Percentiles rank a stretch among this genome's conserved stretches.
These are phyloP conservation scores for Octodon degus DNA, from an alignment of 2,113 vertebrate species.

Conservation along the genomic window DNA sequence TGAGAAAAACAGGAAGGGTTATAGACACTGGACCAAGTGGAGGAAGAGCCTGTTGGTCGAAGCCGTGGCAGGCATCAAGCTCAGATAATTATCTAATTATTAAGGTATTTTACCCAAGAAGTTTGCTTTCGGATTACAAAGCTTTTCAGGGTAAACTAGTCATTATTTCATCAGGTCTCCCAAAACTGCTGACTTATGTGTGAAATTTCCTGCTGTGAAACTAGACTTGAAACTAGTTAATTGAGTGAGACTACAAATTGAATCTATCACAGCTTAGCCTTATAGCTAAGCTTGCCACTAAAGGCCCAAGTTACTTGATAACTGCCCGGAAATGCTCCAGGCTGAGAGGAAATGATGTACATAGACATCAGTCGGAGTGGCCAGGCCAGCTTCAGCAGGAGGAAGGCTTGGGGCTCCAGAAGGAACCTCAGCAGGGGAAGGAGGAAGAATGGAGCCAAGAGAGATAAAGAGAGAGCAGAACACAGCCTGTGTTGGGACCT, in stretches of 20 bases:
- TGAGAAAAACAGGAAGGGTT: not conserved
- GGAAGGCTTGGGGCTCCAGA: not conserved
- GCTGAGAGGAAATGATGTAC: not conserved
- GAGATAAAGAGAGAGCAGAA: no score
- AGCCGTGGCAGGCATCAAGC: conserved; percentile 2
- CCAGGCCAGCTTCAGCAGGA: not conserved
- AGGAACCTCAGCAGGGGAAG: not conserved
- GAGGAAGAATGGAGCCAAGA: not conserved
- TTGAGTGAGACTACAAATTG: not conserved
- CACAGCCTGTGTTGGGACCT: not conserved
- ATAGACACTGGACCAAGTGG: conserved; percentile 27
- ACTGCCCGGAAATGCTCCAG: not conserved
- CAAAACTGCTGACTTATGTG: conserved; percentile 63
- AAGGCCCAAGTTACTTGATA: not conserved
- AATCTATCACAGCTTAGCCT: not conserved
- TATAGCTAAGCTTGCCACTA: not conserved
- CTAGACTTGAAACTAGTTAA: conserved; percentile 48
- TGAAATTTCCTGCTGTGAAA: conserved; percentile 59
- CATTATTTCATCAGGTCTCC: conserved; percentile 75
- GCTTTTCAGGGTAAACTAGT: conserved; percentile 55
- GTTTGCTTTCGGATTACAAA: conserved; percentile 64
- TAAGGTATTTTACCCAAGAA: conserved; percentile 7
- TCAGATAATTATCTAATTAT: conserved; percentile 61
- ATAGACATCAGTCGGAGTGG: not conserved
- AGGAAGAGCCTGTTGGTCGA: conserved; percentile 49